A percentile compares a stretch with the other conserved stretches of the same genome.
These are phyloP conservation scores for Hylaeus anthracinus DNA, from an alignment of 1,140 invertebrate genomes.

Conservation along the genomic window DNA sequence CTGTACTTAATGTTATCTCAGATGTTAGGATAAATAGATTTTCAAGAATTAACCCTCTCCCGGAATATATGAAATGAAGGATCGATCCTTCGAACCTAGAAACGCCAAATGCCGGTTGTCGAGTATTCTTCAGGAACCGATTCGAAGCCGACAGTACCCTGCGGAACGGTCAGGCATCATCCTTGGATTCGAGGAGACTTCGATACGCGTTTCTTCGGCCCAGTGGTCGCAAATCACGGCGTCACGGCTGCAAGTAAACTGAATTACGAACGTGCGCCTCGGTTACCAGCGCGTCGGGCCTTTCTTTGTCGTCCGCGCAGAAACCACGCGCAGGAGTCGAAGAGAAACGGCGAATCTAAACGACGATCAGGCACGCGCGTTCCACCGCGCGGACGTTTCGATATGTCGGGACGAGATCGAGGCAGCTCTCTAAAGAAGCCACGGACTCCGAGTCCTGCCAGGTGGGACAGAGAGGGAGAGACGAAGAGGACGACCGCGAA, in stretches of 20 bases:
- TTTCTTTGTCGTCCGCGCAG: slow-evolving; percentile 58
- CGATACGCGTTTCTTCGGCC: slow-evolving; percentile 41
- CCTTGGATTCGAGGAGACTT: neutral
- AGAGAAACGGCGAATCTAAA: slow-evolving; percentile 59
- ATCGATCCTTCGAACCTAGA: too few species aligned
- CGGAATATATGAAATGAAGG: too few species aligned
- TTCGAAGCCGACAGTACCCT: neutral
- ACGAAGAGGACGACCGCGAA: neutral
- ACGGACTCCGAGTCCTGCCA: neutral
- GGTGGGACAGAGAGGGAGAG: neutral
- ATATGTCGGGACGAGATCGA: slow-evolving; percentile 56
- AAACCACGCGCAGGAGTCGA: slow-evolving; percentile 49
- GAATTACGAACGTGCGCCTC: slow-evolving; percentile 56
- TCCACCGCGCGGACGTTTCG: slow-evolving; percentile 57
- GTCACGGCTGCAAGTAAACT: slow-evolving; percentile 57
- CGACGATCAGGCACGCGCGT: slow-evolving; percentile 66
- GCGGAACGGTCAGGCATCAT: neutral
- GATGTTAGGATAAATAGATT: too few species aligned
- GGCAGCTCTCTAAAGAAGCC: slow-evolving; percentile 39
- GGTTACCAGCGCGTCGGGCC: slow-evolving; percentile 41
- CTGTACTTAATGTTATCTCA: too few species aligned
- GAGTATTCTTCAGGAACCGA: neutral
- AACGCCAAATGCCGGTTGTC: too few species aligned
- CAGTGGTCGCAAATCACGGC: slow-evolving; percentile 55
- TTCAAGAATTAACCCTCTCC: too few species aligned